Percentiles rank a stretch among this genome's conserved stretches.
Evolutionary conservation across 2,888 invertebrate genomes (phyloP).

Genomic region (Phaedon cochleariae): DNA sequence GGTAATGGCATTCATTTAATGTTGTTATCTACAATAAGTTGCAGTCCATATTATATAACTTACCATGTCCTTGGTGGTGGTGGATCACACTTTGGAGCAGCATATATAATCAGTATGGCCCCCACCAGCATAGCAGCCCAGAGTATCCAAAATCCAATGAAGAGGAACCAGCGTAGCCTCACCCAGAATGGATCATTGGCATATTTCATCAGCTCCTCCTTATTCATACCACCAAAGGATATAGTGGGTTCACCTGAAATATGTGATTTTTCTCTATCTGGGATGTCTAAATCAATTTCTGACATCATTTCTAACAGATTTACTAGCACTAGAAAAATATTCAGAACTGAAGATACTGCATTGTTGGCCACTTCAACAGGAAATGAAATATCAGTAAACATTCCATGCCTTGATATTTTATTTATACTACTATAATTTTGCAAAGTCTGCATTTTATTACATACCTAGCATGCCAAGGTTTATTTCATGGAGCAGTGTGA

Average conservation of each 20-base stretch:
- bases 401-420: background rate
- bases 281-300: background rate
- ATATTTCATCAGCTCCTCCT: constrained; percentile 96
- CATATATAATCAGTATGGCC: constrained; percentile 89
- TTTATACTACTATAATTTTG: background rate
- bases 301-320: background rate
- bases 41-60: constrained; percentile 36
- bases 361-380: background rate
- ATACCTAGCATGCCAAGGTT: background rate
- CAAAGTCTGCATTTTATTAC: background rate
- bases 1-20: no score
- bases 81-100: constrained; percentile 87
- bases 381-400: background rate
- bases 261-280: background rate
- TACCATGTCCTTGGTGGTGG: constrained; percentile 82
- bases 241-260: constrained; percentile 58
- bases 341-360: background rate
- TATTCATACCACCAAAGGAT: constrained; percentile 88
- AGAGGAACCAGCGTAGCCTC: constrained; percentile 87
- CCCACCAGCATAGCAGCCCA: constrained; percentile 95
- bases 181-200: constrained; percentile 99
- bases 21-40: no score
- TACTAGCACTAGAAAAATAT: no score
- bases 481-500: no score
- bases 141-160: constrained; percentile 89